Evolutionary conservation across 2,888 invertebrate species (phyloP).

Genomic region (Scaptomyza cyrtandrae): DNA sequence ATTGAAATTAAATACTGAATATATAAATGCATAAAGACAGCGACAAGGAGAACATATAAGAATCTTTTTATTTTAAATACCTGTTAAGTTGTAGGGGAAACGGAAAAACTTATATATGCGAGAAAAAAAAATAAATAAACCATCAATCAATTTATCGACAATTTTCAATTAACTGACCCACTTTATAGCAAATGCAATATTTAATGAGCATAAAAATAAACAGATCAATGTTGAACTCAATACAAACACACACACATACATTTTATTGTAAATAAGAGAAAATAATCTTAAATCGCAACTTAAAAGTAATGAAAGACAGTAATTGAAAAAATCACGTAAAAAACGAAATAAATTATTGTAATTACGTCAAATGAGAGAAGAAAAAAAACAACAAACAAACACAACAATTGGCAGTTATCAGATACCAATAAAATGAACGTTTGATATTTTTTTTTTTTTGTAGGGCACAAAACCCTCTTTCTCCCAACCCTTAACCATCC

Average conservation of each 20-base stretch:
- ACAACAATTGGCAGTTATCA: conserved; percentile 60
- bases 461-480: conserved; percentile 4
- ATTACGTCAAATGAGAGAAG: conserved; percentile 55
- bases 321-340: conserved; percentile 27
- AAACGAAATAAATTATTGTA: conserved; percentile 67
- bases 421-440: conserved; percentile 56
- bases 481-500: not conserved
- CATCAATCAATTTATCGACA: conserved; percentile 26
- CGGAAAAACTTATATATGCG: conserved; percentile 55
- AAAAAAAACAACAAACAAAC: conserved; percentile 18
- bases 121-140: conserved; percentile 4
- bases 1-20: conserved; percentile 16
- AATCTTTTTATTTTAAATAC: conserved; percentile 61
- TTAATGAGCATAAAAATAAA: conserved; percentile 43
- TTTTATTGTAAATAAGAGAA: conserved; percentile 65
- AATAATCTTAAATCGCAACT: conserved; percentile 45
- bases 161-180: conserved; percentile 47
- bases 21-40: conserved; percentile 9
- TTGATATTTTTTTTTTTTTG: conserved; percentile 26
- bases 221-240: conserved; percentile 55
- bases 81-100: conserved; percentile 36
- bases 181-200: conserved; percentile 26
- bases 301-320: conserved; percentile 58
- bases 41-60: conserved; percentile 28
- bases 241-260: conserved; percentile 1